phyloP scores from a whole-genome alignment of 2,888 invertebrate species.

The Agonum fuliginosum region DNA sequence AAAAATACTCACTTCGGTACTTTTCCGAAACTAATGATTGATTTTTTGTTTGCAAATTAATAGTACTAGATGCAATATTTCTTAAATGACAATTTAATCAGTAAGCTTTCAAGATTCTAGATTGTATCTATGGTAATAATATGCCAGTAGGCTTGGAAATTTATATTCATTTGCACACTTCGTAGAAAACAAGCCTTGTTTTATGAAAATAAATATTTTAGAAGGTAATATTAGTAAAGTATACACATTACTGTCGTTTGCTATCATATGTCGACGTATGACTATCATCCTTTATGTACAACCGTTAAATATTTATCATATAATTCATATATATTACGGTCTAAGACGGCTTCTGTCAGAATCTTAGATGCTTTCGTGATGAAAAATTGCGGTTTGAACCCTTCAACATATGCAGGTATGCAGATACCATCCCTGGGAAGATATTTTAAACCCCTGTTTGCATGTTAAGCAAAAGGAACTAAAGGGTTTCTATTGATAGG shows the following conservation, averaged over 20 bases:
- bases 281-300: not conserved
- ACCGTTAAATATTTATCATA: conserved; percentile 47
- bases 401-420: conserved; percentile 49
- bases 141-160: not conserved
- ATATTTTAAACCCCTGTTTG: conserved; percentile 28
- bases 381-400: conserved; percentile 52
- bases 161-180: conserved; percentile 8
- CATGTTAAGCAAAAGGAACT: conserved; percentile 16
- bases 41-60: conserved; percentile 3
- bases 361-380: conserved; percentile 40
- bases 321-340: conserved; percentile 46
- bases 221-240: conserved; percentile 26
- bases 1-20: conserved; percentile 13
- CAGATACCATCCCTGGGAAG: conserved; percentile 29
- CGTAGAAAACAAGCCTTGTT: conserved; percentile 11
- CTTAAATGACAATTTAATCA: conserved; percentile 12
- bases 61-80: not conserved
- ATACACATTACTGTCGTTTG: conserved; percentile 23
- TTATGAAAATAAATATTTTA: conserved; percentile 12
- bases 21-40: not conserved
- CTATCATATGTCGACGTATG: not conserved
- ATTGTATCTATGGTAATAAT: not conserved
- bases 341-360: conserved; percentile 10
- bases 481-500: conserved; percentile 38
- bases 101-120: not conserved